Percentiles rank a stretch among this genome's conserved stretches.
phyloP scores from a whole-genome alignment of 2,113 vertebrate genomes.

The Hippocampus abdominalis region DNA sequence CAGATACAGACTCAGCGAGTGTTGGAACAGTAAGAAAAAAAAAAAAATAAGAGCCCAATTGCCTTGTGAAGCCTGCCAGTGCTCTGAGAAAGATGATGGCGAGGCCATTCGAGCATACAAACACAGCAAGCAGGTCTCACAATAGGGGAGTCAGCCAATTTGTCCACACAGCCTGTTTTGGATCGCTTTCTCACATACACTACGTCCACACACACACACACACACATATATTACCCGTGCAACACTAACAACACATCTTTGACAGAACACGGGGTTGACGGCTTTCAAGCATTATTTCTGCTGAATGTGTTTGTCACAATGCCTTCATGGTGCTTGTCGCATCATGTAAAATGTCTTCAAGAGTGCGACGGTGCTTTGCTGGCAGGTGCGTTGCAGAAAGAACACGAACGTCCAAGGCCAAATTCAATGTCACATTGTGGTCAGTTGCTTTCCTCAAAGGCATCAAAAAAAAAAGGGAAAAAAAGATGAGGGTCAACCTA shows the following conservation, averaged over 20 bases:
- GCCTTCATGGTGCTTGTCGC: not conserved
- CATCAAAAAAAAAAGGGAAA: no score
- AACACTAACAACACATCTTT: not conserved
- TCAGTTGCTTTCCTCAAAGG: not conserved
- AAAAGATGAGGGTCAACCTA: no score
- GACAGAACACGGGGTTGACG: not conserved
- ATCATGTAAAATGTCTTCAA: not conserved
- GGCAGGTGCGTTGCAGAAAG: not conserved
- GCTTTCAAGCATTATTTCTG: slow-evolving; percentile 11
- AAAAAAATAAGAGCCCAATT: slow-evolving; percentile 10
- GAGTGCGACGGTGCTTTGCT: not conserved
- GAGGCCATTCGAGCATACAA: slow-evolving; percentile 17
- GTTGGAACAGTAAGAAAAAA: slow-evolving; percentile 3
- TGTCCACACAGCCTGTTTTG: slow-evolving; percentile 9
- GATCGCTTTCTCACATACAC: not conserved
- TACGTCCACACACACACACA: not conserved
- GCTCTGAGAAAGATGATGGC: slow-evolving; percentile 7
- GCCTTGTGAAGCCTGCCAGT: slow-evolving; percentile 21
- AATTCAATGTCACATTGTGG: not conserved
- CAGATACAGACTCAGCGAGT: not conserved
- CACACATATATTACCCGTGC: slow-evolving; percentile 16
- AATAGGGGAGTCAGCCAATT: slow-evolving; percentile 14
- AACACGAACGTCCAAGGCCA: not conserved
- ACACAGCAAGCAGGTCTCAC: slow-evolving; percentile 18
- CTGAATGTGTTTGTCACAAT: not conserved